Evolutionary conservation across 1,140 invertebrate genomes (phyloP).

Genomic region (Dinothrombium tinctorium): DNA sequence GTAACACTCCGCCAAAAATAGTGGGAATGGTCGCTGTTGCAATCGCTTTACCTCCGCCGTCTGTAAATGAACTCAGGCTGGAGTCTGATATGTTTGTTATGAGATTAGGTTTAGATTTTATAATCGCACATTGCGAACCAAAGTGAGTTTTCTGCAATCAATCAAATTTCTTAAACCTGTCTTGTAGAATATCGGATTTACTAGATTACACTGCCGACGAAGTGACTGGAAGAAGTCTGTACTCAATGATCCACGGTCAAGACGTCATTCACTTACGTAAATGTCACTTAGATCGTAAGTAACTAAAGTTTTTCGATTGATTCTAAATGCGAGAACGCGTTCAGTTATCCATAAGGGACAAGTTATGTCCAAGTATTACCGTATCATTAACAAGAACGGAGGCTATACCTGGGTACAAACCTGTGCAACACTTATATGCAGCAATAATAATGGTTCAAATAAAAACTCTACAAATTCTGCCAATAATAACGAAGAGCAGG

Average conservation of each 20-base stretch:
- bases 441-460: neutral
- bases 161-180: slow-evolving; percentile 2
- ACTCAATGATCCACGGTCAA: slow-evolving; percentile 78
- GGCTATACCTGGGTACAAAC: slow-evolving; percentile 90
- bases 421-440: slow-evolving; percentile 72
- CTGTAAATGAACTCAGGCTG: slow-evolving; percentile 81
- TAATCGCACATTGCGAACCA: slow-evolving; percentile 86
- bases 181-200: slow-evolving; percentile 58
- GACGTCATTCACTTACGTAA: slow-evolving; percentile 77
- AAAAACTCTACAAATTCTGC: neutral
- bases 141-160: slow-evolving; percentile 36
- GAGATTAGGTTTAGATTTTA: slow-evolving; percentile 78
- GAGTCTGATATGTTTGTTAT: slow-evolving; percentile 93
- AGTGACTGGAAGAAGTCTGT: slow-evolving; percentile 73
- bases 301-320: neutral
- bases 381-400: slow-evolving; percentile 80
- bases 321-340: neutral
- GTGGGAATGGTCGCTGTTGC: slow-evolving; percentile 80
- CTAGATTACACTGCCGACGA: slow-evolving; percentile 80
- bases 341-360: slow-evolving; percentile 86
- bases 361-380: slow-evolving; percentile 81
- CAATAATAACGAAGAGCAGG: slow-evolving; percentile 25
- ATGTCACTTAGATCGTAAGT: slow-evolving; percentile 78
- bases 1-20: slow-evolving; percentile 4
- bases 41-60: slow-evolving; percentile 79